phyloP scores from a whole-genome alignment of 2,113 vertebrate species.

The Ginglymostoma cirratum region DNA sequence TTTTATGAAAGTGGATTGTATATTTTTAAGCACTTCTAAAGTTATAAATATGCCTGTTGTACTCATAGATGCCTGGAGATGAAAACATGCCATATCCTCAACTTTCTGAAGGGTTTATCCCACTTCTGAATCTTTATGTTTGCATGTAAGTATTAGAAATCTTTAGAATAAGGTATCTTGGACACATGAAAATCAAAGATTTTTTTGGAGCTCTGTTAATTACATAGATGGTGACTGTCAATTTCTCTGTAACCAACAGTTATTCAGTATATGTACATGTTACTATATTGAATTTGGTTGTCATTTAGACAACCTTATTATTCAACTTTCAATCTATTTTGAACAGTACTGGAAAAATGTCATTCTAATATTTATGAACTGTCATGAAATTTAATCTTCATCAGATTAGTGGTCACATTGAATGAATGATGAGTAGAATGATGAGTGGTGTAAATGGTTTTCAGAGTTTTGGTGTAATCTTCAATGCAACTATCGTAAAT shows the following conservation, averaged over 20 bases:
- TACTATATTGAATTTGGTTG: background rate
- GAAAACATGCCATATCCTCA: slow-evolving; percentile 24
- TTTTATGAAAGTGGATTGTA: background rate
- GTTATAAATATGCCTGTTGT: background rate
- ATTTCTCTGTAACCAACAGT: background rate
- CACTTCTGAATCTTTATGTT: slow-evolving; percentile 22
- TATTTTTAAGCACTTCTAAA: background rate
- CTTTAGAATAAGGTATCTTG: background rate
- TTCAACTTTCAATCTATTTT: background rate
- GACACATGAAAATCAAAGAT: background rate
- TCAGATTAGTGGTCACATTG: background rate
- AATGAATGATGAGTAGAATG: background rate
- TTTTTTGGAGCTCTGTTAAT: background rate
- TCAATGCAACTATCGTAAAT: background rate
- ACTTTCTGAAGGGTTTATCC: background rate
- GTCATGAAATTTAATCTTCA: background rate
- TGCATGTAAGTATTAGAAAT: slow-evolving; percentile 30
- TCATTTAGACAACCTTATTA: background rate
- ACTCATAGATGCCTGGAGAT: background rate
- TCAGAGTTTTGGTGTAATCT: background rate
- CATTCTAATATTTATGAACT: background rate
- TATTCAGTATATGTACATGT: background rate
- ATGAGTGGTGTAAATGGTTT: background rate
- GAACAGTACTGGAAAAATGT: background rate
- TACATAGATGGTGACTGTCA: background rate